Evolutionary conservation across 2,888 invertebrate genomes (phyloP).

Genomic region (Prostheceraeus crozeri): DNA sequence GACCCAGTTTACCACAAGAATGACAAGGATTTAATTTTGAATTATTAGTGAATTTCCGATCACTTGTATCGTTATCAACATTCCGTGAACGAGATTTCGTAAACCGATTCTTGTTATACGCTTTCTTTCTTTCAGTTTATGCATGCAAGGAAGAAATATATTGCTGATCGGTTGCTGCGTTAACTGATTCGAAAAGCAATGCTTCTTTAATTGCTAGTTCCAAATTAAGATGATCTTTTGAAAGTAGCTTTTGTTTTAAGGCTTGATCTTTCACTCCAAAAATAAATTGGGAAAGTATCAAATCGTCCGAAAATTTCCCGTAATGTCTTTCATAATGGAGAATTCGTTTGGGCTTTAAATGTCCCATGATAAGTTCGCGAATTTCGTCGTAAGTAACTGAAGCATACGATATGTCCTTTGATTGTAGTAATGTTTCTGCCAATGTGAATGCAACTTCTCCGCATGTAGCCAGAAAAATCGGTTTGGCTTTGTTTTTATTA

Average conservation of each 20-base stretch:
- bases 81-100: too few relatives aligned
- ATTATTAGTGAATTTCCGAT: too few relatives aligned
- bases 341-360: slow-evolving; percentile 12
- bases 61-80: too few relatives aligned
- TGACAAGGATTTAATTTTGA: too few relatives aligned
- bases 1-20: too few relatives aligned
- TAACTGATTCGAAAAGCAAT: too few relatives aligned
- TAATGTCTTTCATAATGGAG: slow-evolving; percentile 18
- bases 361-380: not conserved
- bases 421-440: too few relatives aligned
- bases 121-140: too few relatives aligned
- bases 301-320: not conserved
- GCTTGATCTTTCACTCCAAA: not conserved
- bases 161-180: too few relatives aligned
- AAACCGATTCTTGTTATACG: too few relatives aligned
- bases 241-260: slow-evolving; percentile 1
- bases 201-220: not conserved
- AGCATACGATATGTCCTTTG: not conserved
- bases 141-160: too few relatives aligned
- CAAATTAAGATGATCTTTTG: not conserved
- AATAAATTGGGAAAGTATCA: not conserved
- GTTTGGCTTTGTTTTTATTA: too few relatives aligned
- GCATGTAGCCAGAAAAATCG: slow-evolving; percentile 15
- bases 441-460: slow-evolving; percentile 8
- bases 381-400: not conserved